Evolutionary conservation across 2,888 invertebrate genomes (phyloP), one percentile per base, ranked within the genome.

Genomic region (Phengaris arion): DNA sequence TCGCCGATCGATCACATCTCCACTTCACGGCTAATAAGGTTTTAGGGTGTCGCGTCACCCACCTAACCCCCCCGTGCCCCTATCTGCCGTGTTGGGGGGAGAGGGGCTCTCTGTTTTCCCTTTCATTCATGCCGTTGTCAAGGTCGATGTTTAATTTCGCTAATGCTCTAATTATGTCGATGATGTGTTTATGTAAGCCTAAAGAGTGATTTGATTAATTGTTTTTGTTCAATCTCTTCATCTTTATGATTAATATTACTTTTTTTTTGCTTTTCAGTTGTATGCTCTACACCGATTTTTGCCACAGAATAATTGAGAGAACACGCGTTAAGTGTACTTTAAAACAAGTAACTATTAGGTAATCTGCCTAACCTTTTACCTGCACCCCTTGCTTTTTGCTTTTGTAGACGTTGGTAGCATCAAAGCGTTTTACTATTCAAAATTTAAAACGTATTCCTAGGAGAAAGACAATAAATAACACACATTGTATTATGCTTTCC

Each of bases 1-100:
- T 85, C 89, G 89, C 85, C 86, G 84, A 92, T 92, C 91, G 91
- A 92, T 92, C 87, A 86, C 77, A 81, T 84, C 86, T 84, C 84
- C 79, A 80, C 81, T 87, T 88, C 86, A 89, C 86, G 87, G 86
- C 85, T 86, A 85, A 87, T 87, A 86, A 87, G 85, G 83, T 85
- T 89, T 88, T 86, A 84, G 85, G 86, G 81, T 84, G 83, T 83
- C 22, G n/a, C 48, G 54, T 83, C 81, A 81, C 75, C 75, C 73
- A 74, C 76, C 76, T 48, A 74, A 68, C 57, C 35, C 59, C 59
- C 72, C 70, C 68, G 73, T 8, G 15, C 15, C 15, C 46, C 6
- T 12, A 15, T 22, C 22, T 15, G 10, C 54, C 54, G 10, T 9
- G 9, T 54, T 2, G 54, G 54, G 54, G 54, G 10, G 35, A 35